Base-by-base conservation (phyloP, 2,113 vertebrate species). In the Nothobranchius kuhntae region DNA sequence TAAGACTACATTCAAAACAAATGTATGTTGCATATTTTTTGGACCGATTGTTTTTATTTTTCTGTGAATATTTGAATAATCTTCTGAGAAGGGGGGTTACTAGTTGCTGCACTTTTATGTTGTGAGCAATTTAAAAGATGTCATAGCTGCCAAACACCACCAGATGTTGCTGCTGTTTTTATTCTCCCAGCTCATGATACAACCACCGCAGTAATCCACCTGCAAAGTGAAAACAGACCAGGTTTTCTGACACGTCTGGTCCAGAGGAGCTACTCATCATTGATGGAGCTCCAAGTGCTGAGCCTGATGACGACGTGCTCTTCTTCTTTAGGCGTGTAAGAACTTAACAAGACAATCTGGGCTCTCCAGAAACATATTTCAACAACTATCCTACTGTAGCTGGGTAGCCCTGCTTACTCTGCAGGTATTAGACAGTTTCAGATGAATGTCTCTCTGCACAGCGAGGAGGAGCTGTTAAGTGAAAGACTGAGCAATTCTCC, bases 271-370 rank as follows among this genome's bases (percentile, higher is more conserved):
- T 58, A 15, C n/a, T 1, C 36, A 7, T 77, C 45, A 58, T n/a
- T 71, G 46, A 52, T 64, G 9, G 17, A 52, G 13, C 40, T 3
- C 89, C 85, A 79, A 6, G 40, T 85, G 71, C 73, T 89, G 66
- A 86, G 85, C 57, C 77, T 84, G 2, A 91, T 80, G 61, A 91
- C 15, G 48, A 92, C 81, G 61, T 87, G 80, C 53, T 92, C 83
- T 24, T 84, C 30, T 35, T 45, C 66, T 67, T 61, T 59, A 1
- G 79, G 91, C 89, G 87, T 92, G 81, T 47, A 42, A 65, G 46
- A 65, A 55, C 21, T 3, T 36, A n/a, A 67, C 13, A 36, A 6
- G 52, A 61, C 36, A 66, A 3, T 45, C 44, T 45, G 44, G 13
- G 44, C 44, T 45, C 15, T 48, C 4, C 38, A 57, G 7, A 30